These are phyloP conservation scores for Alca torda DNA, from an alignment of 2,797 vertebrate genomes.

Conservation along the genomic window DNA sequence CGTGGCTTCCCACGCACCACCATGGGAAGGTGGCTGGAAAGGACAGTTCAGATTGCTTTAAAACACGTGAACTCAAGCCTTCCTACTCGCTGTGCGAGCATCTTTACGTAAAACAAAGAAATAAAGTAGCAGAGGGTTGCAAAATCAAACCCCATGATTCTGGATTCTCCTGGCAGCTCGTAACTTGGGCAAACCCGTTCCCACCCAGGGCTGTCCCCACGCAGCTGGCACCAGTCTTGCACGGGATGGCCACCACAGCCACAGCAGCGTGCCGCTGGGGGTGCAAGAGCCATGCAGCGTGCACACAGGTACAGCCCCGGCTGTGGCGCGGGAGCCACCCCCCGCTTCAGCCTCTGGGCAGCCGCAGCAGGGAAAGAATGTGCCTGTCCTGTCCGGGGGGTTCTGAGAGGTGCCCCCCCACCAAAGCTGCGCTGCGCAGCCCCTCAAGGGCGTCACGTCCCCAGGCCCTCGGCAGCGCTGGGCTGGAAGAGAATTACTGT, in stretches of 20 bases:
- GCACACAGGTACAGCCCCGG: fast-evolving
- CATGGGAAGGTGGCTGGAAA: not conserved
- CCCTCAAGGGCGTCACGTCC: not conserved
- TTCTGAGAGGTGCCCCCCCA: not conserved
- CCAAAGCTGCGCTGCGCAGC: not conserved
- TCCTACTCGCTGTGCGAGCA: fast-evolving
- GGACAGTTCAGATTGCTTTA: fast-evolving
- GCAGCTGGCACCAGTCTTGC: fast-evolving
- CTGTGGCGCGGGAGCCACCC: not conserved
- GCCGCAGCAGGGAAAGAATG: not conserved
- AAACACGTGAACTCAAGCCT: not conserved
- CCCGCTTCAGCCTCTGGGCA: not conserved
- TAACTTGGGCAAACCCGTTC: not conserved
- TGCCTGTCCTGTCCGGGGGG: fast-evolving
- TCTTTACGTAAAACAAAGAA: not conserved
- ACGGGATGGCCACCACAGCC: fast-evolving
- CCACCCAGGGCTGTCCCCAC: no score
- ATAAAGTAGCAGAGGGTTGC: not conserved
- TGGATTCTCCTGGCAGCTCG: not conserved
- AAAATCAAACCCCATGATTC: not conserved
- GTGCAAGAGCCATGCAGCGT: fast-evolving
- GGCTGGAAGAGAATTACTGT: not conserved
- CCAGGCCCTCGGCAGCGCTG: fast-evolving
- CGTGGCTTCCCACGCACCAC: fast-evolving
- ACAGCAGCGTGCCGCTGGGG: not conserved